These are phyloP conservation scores for Colaptes auratus DNA, from an alignment of 2,113 vertebrate genomes.

Conservation along the genomic window DNA sequence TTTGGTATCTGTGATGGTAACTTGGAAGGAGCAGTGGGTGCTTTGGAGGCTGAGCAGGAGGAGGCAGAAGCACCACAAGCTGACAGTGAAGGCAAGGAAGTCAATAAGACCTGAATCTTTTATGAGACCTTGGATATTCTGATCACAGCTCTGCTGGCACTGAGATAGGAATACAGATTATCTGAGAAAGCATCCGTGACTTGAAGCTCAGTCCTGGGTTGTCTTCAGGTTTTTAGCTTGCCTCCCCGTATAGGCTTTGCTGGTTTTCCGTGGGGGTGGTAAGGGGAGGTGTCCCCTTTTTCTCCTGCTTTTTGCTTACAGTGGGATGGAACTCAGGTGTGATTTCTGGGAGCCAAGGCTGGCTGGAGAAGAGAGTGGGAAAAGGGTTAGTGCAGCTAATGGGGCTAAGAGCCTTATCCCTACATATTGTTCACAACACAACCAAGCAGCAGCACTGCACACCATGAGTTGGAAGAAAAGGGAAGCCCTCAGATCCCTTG, in stretches of 20 bases:
- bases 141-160: conserved; percentile 80
- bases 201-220: conserved; percentile 72
- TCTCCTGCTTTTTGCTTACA: background rate
- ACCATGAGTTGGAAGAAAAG: background rate
- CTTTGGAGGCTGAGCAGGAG: conserved; percentile 67
- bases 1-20: background rate
- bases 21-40: conserved; percentile 9
- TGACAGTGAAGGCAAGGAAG: conserved; percentile 69
- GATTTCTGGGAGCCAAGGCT: background rate
- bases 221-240: conserved; percentile 72
- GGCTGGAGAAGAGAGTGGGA: background rate
- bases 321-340: background rate
- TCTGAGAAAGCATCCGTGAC: conserved; percentile 72
- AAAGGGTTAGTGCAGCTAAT: background rate
- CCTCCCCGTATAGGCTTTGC: background rate
- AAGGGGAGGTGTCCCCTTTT: background rate
- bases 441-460: background rate
- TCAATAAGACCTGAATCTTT: conserved; percentile 91
- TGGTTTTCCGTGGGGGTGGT: background rate
- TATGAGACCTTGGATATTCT: conserved; percentile 91
- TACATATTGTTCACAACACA: conserved; percentile 5
- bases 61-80: conserved; percentile 67
- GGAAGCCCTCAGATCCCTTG: background rate
- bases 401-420: background rate
- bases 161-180: conserved; percentile 82